These are phyloP conservation scores for Philotrypesis tridentata DNA, from an alignment of 1,140 invertebrate species.

Conservation along the genomic window DNA sequence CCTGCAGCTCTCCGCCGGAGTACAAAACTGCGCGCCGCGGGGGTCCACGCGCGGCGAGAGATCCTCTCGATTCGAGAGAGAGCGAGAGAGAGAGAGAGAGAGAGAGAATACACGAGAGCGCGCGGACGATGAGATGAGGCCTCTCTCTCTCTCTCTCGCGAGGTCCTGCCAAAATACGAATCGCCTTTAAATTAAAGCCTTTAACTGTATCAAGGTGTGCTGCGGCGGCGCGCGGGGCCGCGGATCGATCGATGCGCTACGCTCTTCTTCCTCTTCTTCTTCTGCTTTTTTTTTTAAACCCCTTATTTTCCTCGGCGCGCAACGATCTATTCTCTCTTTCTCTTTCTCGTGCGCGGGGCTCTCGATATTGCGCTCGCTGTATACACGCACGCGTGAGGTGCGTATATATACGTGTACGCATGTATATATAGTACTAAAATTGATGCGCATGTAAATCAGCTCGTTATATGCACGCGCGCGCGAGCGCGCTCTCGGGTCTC, in stretches of 20 bases:
- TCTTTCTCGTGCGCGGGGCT: constrained; percentile 5
- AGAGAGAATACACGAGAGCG: not conserved
- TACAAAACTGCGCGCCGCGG: constrained; percentile 42
- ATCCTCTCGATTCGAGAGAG: not conserved
- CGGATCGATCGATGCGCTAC: not conserved
- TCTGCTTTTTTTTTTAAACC: too few species aligned
- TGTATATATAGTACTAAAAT: too few species aligned
- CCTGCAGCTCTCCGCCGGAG: constrained; percentile 52
- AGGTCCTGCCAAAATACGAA: not conserved
- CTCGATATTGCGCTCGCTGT: too few species aligned
- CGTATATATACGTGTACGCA: not conserved
- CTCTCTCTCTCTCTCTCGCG: constrained; percentile 13
- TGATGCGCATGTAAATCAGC: too few species aligned
- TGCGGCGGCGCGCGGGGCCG: too few species aligned
- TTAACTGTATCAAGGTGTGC: constrained; percentile 33
- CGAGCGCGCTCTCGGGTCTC: too few species aligned
- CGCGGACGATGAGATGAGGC: not conserved
- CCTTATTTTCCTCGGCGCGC: too few species aligned
- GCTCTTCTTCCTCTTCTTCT: too few species aligned
- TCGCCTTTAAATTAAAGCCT: constrained; percentile 29
- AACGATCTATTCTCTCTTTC: not conserved
- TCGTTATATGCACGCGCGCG: too few species aligned
- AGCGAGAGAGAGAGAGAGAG: too few species aligned
- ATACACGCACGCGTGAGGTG: too few species aligned
- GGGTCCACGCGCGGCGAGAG: constrained; percentile 13